Base-by-base conservation (phyloP, 2,888 invertebrate genomes). In the Crepidodera aurea region DNA sequence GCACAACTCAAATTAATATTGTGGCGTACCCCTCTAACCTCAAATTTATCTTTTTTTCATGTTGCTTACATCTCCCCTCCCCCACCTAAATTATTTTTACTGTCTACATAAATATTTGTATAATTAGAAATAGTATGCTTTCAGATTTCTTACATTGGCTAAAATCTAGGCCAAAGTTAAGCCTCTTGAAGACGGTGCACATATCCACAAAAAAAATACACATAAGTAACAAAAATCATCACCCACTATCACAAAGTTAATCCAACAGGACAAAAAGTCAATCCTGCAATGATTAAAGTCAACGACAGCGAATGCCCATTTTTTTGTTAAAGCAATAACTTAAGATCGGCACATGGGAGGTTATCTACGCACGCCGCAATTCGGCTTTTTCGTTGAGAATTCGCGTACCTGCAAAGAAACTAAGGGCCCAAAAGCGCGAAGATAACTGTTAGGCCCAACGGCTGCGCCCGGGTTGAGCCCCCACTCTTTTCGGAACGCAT, bases 381-480 rank as follows among this genome's bases (percentile, higher is more conserved):
- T 46, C 64, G 63, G 56, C 61, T 58, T 46, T 32, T 54, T 34
- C 62, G 55, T 27, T 46, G 16, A 50, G 42, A 48, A 53, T 51
- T 53, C 48, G 12, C 15, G 37, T 48, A 42, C 27, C 42, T 37
- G 13, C 16, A 51, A 62, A 65, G 68, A 66, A 70, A 70, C 66
- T 62, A 29, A 62, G 64, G 66, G 69, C 72, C 68, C 74, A 73
- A 69, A 66, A 72, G 73, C 75, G 75, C 75, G 76, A 70, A 72
- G 68, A 67, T 70, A 71, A 78, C 78, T 78, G 78, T 77, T 72
- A 77, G 70, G 72, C 75, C 77, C 73, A 75, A 78, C 81, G 79
- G 77, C 77, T 75, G 78, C 79, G 78, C 81, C 81, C 79, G 79
- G 80, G 79, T 76, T 73, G 70, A 78, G 79, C 79, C 80, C 80